Base-by-base conservation (phyloP, 1,140 invertebrate species). In the Heliothis subflexa region DNA sequence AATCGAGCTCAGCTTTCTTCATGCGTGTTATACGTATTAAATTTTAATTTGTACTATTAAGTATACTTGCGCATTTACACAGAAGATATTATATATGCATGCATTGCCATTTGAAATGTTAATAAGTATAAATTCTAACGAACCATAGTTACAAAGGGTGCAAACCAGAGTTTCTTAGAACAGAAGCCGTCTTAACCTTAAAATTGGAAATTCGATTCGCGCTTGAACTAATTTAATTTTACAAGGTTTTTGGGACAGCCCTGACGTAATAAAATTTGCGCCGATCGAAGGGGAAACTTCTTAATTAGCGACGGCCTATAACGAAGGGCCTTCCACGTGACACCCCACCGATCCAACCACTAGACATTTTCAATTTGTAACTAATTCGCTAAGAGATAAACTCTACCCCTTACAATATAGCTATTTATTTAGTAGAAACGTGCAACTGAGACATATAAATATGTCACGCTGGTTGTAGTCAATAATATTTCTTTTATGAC, bases 261-360 rank as follows among this genome's bases (percentile, higher is more conserved):
- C 83, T 85, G 84, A 88, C 84, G 85, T 90, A 87, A 89, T 83
- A 84, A 84, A 88, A 90, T 89, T 89, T 89, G 85, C 83, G 84
- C 86, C 83, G 82, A 89, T 87, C 82, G 81, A 81, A 81, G 79
- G 71, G 45, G 81, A 85, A 91, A 91, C 86, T 91, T 91, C 87
- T 88, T 90, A 92, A 90, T 91, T 91, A 90, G 84, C 83, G 83
- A 62, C 68, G 78, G 68, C 77, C 70, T 81, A 83, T 85, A 85
- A 84, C 62, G 77, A 86, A 83, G 86, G 84, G 79, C 81, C 81
- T 64, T 55, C 61, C 78, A 84, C 81, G 83, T 83, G 83, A 82
- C 85, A 80, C 74, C 59, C 80, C 74, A 81, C 82, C 84, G 82
- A 86, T 85, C 47, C 57, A 57, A 80, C 78, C 79, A 80, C 78